Percentiles rank a stretch among this genome's conserved stretches.
Evolutionary conservation across 1,140 invertebrate species (phyloP).

Genomic region (Drosophila kikkawai): DNA sequence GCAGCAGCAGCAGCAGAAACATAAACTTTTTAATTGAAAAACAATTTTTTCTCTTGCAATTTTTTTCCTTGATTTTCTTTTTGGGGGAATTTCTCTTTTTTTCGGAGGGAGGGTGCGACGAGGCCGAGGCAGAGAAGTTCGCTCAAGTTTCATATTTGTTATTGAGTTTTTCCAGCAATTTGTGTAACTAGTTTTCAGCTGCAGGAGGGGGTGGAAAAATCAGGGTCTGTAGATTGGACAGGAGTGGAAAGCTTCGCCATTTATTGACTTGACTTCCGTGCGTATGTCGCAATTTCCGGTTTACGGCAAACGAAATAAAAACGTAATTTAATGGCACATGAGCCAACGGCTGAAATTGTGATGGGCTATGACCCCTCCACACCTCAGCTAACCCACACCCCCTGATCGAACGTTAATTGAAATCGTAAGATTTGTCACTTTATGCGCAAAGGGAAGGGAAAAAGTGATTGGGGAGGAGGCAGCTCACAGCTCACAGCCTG

Average conservation of each 20-base stretch:
- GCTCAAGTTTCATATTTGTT: conserved; percentile 81
- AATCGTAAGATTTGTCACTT: conserved; percentile 75
- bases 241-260: conserved; percentile 49
- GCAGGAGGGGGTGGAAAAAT: not conserved
- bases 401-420: conserved; percentile 61
- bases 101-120: conserved; percentile 11
- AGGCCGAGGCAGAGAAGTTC: conserved; percentile 21
- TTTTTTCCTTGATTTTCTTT: conserved; percentile 58
- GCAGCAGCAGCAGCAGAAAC: conserved; percentile 51
- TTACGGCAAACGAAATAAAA: conserved; percentile 82
- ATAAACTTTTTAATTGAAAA: conserved; percentile 84
- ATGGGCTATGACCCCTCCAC: conserved; percentile 36
- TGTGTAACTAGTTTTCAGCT: conserved; percentile 68
- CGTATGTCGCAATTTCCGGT: conserved; percentile 82
- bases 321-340: conserved; percentile 74
- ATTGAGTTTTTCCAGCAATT: conserved; percentile 67
- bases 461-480: not conserved
- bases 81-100: conserved; percentile 40
- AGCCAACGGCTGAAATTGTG: conserved; percentile 31
- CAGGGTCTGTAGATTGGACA: not conserved
- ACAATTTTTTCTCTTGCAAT: conserved; percentile 68
- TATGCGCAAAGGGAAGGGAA: conserved; percentile 34
- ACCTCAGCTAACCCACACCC: not conserved
- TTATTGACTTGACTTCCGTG: conserved; percentile 83
- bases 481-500: not conserved